Evolutionary conservation across 2,797 vertebrate species (phyloP).

Genomic region (Betta splendens): DNA sequence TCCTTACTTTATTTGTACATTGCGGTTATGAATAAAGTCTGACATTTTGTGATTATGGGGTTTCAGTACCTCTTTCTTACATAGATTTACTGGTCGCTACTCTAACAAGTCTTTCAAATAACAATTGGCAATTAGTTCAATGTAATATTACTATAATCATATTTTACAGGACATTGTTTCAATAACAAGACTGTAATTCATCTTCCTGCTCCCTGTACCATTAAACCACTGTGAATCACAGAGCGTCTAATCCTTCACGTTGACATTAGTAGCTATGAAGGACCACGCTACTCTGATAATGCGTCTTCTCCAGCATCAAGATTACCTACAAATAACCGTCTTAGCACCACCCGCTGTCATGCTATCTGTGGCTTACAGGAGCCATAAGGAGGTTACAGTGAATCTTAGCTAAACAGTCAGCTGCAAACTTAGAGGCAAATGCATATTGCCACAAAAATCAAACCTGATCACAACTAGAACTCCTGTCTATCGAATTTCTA

Average conservation of each 20-base stretch:
- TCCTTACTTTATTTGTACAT: conserved; percentile 53
- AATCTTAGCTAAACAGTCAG: conserved; percentile 54
- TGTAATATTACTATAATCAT: too few relatives aligned
- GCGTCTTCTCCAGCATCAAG: conserved; percentile 56
- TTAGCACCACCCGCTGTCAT: conserved; percentile 75
- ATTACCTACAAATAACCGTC: conserved; percentile 76
- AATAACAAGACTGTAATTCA: background rate
- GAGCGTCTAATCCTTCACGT: conserved; percentile 27
- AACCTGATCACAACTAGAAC: background rate
- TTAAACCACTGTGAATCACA: conserved; percentile 12
- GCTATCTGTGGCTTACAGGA: conserved; percentile 70
- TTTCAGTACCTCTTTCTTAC: conserved; percentile 15
- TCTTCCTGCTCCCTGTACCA: conserved; percentile 8
- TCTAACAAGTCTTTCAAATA: background rate
- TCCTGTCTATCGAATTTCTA: too few relatives aligned
- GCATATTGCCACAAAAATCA: background rate
- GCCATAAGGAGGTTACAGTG: conserved; percentile 69
- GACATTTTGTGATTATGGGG: conserved; percentile 48
- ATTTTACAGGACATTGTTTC: background rate
- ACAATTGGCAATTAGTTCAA: background rate
- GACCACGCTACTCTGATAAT: conserved; percentile 43
- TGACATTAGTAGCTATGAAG: conserved; percentile 3
- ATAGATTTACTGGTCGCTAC: background rate
- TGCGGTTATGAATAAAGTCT: conserved; percentile 68
- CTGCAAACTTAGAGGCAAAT: conserved; percentile 42